Percentiles rank a stretch among this genome's conserved stretches.
These are phyloP conservation scores for Drosophila ustulata DNA, from an alignment of 2,888 invertebrate species.

Conservation along the genomic window DNA sequence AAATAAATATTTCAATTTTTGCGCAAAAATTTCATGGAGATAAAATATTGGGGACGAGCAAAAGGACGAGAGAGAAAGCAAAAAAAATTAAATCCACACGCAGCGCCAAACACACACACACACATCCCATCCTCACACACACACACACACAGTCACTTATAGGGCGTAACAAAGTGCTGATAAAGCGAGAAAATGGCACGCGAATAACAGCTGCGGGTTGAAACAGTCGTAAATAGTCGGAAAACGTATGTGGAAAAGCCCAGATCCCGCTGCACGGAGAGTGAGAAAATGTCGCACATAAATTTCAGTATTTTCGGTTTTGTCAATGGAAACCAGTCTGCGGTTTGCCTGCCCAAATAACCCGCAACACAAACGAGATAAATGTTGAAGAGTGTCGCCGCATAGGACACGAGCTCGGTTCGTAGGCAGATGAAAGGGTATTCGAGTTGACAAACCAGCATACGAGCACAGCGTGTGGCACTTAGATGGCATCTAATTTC, in stretches of 20 bases:
- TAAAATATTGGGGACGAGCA: conserved; percentile 68
- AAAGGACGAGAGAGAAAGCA: background rate
- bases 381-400: background rate
- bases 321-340: conserved; percentile 49
- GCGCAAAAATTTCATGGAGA: conserved; percentile 56
- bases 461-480: conserved; percentile 11
- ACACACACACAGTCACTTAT: conserved; percentile 12
- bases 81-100: conserved; percentile 76
- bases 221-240: conserved; percentile 70
- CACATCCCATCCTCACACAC: background rate
- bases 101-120: conserved; percentile 25
- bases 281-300: conserved; percentile 50
- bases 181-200: conserved; percentile 65
- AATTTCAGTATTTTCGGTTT: conserved; percentile 50
- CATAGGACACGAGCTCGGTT: background rate
- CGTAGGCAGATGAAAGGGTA: conserved; percentile 11
- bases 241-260: conserved; percentile 48
- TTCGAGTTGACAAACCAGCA: conserved; percentile 20
- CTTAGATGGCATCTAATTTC: conserved; percentile 42
- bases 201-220: conserved; percentile 67
- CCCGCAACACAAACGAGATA: conserved; percentile 5
- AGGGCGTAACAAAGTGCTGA: conserved; percentile 70
- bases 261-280: background rate
- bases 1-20: conserved; percentile 80
- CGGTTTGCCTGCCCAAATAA: conserved; percentile 36